These are phyloP conservation scores for Antheraea pernyi DNA, from an alignment of 1,140 invertebrate species.

Conservation along the genomic window DNA sequence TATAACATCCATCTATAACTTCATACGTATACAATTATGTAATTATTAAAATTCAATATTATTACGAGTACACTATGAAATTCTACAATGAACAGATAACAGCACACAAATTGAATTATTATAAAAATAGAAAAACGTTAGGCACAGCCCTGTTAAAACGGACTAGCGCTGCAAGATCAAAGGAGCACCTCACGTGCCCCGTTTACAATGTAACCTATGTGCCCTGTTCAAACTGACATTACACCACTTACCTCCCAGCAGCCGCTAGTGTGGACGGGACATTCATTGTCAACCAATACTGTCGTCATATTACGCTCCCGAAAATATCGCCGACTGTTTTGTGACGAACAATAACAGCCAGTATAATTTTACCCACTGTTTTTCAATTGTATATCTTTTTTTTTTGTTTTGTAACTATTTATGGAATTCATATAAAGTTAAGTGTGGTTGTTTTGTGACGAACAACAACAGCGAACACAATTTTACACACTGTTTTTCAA, in stretches of 20 bases:
- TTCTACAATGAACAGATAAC: no score
- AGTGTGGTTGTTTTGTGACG: no score
- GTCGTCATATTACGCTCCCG: neutral
- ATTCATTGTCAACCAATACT: conserved; percentile 34
- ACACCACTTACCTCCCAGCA: conserved; percentile 45
- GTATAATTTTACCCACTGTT: no score
- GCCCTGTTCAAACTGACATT: conserved; percentile 47
- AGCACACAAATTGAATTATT: neutral
- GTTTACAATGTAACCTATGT: conserved; percentile 65
- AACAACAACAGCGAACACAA: no score
- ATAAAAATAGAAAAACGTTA: neutral
- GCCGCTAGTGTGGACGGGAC: conserved; percentile 34
- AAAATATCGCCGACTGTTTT: conserved; percentile 3
- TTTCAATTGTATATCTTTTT: no score
- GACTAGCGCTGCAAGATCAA: conserved; percentile 53
- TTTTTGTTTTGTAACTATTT: no score
- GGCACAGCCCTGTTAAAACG: conserved; percentile 33
- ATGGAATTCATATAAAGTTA: no score
- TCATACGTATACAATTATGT: no score
- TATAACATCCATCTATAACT: no score
- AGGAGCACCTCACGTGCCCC: conserved; percentile 51
- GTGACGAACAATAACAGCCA: neutral
- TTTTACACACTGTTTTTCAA: no score
- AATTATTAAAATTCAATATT: no score
- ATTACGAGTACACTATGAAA: no score